Evolutionary conservation across 2,113 vertebrate species (phyloP), one percentile per base, ranked within the genome.

Genomic region (Onychostoma macrolepis): DNA sequence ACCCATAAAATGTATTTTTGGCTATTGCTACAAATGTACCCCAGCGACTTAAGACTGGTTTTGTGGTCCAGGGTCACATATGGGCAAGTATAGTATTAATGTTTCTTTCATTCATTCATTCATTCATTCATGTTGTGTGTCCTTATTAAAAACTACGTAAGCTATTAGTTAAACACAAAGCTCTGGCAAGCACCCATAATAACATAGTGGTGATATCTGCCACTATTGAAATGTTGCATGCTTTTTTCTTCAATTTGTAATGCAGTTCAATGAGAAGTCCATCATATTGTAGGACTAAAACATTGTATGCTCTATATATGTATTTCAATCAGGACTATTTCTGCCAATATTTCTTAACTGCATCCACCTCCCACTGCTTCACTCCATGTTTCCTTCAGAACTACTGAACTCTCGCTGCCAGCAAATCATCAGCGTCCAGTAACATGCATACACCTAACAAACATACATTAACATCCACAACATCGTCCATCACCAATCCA

Each of bases 311-410:
- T 71, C 21, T 43, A 1, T 45, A 13, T 9, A 48, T 7, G 1
- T 50, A 28, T 77, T 77, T 77, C 75, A 50, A 19, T 77, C n/a
- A 8, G n/a, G 8, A 77, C 48, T 38, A 38, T 61, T 61, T 80
- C 50, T 80, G 78, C 48, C 26, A 38, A 36, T 58, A 4, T 80
- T 58, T 58, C 77, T n/a, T 36, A 53, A 26, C 53, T 13, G 15
- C 50, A 58, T 61, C 28, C 50, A 58, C 83, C 48, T 75, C 82
- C 45, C 69, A 8, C 65, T 33, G 82, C 28, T 74, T 74, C n/a
- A 50, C 48, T 84, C 67, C 17, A 38, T 8, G 7, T 63, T 43
- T 76, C 21, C 79, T 81, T 41, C 2, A 43, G 36, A 81, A 63
- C 24, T 4, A 13, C 9, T 1, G 56, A 63, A 26, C 36, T 0